Conservation (phyloP, 2,888 invertebrate genomes). For the Parapristionchus giblindavisi region DNA sequence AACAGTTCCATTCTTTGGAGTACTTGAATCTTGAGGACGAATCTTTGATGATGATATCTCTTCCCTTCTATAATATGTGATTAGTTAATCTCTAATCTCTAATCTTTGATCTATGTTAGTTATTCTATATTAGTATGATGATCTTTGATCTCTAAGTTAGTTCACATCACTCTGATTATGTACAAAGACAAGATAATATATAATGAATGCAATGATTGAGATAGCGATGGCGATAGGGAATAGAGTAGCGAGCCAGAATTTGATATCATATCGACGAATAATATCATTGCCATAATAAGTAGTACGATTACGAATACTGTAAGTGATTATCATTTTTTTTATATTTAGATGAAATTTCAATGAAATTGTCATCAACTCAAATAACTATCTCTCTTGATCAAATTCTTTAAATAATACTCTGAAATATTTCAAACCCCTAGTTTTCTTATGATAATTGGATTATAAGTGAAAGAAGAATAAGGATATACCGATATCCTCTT, state of each 20-base stretch:
- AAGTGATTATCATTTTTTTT: neutral
- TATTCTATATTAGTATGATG: neutral
- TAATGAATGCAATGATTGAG: neutral
- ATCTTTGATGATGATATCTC: constrained; percentile 10
- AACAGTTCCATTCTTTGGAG: neutral
- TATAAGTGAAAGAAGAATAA: neutral
- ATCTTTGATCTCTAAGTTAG: neutral
- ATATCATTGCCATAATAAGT: constrained; percentile 5
- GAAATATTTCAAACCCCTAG: too few species aligned
- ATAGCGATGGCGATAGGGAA: constrained; percentile 11
- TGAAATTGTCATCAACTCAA: too few species aligned
- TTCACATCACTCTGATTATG: neutral
- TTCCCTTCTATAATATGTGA: neutral
- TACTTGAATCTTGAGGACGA: constrained; percentile 2
- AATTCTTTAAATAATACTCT: too few species aligned
- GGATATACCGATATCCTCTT: constrained; percentile 26
- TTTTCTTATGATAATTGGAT: neutral
- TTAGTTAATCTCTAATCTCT: neutral
- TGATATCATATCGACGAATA: neutral
- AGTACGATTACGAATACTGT: constrained; percentile 33
- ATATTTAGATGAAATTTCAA: too few species aligned
- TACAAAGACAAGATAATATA: constrained; percentile 10
- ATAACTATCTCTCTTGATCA: too few species aligned
- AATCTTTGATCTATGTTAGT: neutral
- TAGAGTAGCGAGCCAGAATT: constrained; percentile 16